Base-by-base conservation (phyloP, 2,888 invertebrate genomes). In the Altica lythri region DNA sequence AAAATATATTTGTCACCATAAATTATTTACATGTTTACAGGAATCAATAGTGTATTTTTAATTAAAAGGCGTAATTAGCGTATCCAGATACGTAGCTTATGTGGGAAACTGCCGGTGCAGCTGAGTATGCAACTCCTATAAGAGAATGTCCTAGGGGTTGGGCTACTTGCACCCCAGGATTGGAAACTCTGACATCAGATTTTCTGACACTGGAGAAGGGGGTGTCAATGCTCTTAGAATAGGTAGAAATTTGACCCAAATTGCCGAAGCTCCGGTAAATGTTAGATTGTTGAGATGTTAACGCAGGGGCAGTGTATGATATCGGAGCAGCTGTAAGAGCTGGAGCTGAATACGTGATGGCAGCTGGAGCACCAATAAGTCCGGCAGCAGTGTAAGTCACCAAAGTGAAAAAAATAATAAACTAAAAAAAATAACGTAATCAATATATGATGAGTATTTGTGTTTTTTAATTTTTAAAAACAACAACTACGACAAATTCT, bases 181-280 rank as follows among this genome's bases (percentile, higher is more conserved):
- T 87, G 75, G 83, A 84, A 14, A 87, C 83, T n/a, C 87, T 82
- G 19, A 86, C 82, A 68, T 87, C 86, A 16, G 85, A 78, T 69
- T 87, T 87, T 68, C 85, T 83, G 35, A 85, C 85, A 70, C 85
- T 86, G 43, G 86, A 86, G 79, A 82, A 88, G 5, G 88, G 87
- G 2, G 88, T 88, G 72, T 86, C 85, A 64, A 88, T 81, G 57
- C 85, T 82, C 72, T 87, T 88, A 12, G 83, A 80, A 75, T 84
- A 85, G 40, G 86, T 85, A 10, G 88, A 86, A 53, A 85, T 79
- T 79, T 83, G 83, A 58, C 86, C 86, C 60, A 88, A 77, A 72
- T 88, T 88, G 62, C 85, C 88, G 55, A 80, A 83, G 38, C 82
- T 80, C 59, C 85, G 78, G 61, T 83, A 72, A 63, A 81, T 84